Conservation (phyloP, 37 sponge, comb jelly and placozoan genomes). For the Chondrilla cf. caribensis region DNA sequence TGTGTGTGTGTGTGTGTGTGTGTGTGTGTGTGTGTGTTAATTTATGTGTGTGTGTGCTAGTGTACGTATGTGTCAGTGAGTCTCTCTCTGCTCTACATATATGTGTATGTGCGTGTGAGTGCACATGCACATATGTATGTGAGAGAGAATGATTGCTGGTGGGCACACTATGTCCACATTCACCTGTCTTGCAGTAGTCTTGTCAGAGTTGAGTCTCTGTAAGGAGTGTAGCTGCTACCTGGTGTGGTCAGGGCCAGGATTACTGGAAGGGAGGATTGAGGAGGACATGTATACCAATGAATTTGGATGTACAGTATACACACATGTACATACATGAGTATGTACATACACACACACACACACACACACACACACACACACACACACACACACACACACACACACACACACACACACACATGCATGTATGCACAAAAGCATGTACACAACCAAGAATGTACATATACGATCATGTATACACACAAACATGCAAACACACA, state of each 20-base stretch:
- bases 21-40: no score
- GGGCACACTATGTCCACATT: no score
- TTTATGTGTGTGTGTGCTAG: no score
- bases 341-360: no score
- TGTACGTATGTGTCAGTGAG: no score
- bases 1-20: no score
- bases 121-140: constrained; percentile 18
- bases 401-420: background rate
- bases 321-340: background rate
- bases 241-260: constrained; percentile 87
- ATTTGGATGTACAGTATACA: background rate
- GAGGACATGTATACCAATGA: no score
- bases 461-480: background rate
- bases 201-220: constrained; percentile 94
- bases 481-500: background rate
- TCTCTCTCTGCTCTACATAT: no score
- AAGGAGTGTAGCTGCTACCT: constrained; percentile 78
- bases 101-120: no score
- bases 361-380: background rate
- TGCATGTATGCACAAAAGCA: background rate
- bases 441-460: background rate
- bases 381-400: background rate
- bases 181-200: constrained; percentile 79
- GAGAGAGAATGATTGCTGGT: background rate
- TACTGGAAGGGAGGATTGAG: constrained; percentile 47